phyloP scores from a whole-genome alignment of 2,888 invertebrate genomes.

The Melieria omissa region DNA sequence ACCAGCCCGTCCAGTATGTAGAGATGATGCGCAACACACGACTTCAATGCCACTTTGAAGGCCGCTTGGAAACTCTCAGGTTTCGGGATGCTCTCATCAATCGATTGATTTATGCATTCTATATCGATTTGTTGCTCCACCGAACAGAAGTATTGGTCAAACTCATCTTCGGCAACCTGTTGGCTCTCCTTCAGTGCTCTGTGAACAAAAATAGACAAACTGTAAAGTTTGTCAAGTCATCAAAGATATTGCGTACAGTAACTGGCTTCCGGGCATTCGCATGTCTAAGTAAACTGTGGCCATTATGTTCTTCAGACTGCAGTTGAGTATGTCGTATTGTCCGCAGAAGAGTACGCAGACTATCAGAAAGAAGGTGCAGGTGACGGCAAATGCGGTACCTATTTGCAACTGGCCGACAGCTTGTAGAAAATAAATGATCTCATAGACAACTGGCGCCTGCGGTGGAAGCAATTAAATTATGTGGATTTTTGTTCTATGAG shows the following conservation, averaged over 20 bases:
- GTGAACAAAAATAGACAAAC: no score
- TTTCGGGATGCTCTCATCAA: not conserved
- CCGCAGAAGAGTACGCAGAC: slow-evolving; percentile 56
- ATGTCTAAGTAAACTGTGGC: slow-evolving; percentile 51
- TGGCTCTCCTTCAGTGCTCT: slow-evolving; percentile 51
- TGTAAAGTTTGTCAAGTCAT: no score
- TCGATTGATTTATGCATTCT: slow-evolving; percentile 10
- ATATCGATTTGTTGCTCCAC: slow-evolving; percentile 40
- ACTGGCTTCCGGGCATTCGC: slow-evolving; percentile 41
- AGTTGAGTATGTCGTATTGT: slow-evolving; percentile 59
- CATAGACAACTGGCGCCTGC: slow-evolving; percentile 54
- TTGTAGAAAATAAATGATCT: slow-evolving; percentile 57
- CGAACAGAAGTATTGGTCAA: slow-evolving; percentile 53
- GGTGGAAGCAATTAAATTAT: not conserved
- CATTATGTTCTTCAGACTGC: slow-evolving; percentile 60
- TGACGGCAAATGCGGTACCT: slow-evolving; percentile 54
- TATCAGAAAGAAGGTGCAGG: slow-evolving; percentile 61
- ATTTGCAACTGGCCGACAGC: slow-evolving; percentile 61
- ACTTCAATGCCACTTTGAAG: slow-evolving; percentile 50
- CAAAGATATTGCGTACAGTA: slow-evolving; percentile 44
- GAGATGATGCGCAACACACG: slow-evolving; percentile 60
- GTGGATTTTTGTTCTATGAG: not conserved
- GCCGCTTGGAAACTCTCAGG: slow-evolving; percentile 41
- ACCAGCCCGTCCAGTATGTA: slow-evolving; percentile 54
- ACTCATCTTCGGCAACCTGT: slow-evolving; percentile 46